Base-by-base conservation (phyloP, 2,797 vertebrate species). In the Presbytis comata region DNA sequence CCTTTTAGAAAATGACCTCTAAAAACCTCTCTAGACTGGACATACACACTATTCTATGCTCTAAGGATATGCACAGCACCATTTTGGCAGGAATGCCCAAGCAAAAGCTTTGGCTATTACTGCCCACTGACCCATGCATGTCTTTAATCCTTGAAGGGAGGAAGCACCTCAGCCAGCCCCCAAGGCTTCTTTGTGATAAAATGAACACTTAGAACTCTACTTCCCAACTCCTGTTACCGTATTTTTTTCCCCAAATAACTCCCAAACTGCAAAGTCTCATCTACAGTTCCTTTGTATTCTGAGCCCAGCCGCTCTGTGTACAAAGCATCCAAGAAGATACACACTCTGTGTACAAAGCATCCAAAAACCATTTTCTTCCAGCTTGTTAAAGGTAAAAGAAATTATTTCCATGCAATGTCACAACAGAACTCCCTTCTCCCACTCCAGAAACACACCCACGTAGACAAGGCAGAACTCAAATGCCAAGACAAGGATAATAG, bases 131-230 rank as follows among this genome's bases (percentile, higher is more conserved):
- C 74, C 74, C 83, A 88, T 16, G 50, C 22, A 44, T 26, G 85
- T 17, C 30, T 94, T 88, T 84, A 96, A 93, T 90, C 88, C 61
- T 50, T 85, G 76, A 57, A 70, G 48, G 93, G 48, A 95, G 61
- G 96, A 95, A 81, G 72, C 83, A 91, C 46, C 67, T 90, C 76
- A 30, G 33, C 70, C 44, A 91, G 72, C 39, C 50, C 83, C 30
- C 92, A 91, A 79, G 67, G 46, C 57, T 83, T 93, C 91, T 70
- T 70, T 33, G n/a, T 59, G 67, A 95, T 44, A 86, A 90, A 89
- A 61, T 30, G 70, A 86, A 93, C 64, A 91, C 82, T 72, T 8
- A 79, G 70, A 91, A 85, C 36, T 64, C 86, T 33, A 59, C 39
- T 94, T 91, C 44, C 93, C 57, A 88, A 93, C 61, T 90, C 19